Percentiles rank a stretch among this genome's conserved stretches.
Conservation (phyloP, 2,113 vertebrate genomes). For the Brienomyrus longianalis region DNA sequence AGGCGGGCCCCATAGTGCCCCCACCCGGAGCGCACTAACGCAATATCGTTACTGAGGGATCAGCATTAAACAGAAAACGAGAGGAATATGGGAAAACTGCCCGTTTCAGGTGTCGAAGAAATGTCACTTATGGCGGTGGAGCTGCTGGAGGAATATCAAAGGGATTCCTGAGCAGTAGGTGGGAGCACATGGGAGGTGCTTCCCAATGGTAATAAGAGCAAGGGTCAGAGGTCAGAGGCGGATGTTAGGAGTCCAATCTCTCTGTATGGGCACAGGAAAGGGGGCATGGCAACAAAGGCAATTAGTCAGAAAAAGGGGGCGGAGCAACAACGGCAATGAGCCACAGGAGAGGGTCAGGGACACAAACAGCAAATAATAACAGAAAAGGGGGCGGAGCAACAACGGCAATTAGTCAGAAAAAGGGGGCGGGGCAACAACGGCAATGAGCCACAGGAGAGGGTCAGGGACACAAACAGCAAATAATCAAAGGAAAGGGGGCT, state of each 20-base stretch:
- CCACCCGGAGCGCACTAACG: not conserved
- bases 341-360: not conserved
- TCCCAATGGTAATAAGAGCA: not conserved
- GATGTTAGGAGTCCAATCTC: not conserved
- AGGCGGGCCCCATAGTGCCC: not conserved
- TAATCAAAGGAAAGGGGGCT: not conserved
- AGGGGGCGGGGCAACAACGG: no score
- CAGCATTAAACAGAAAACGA: not conserved
- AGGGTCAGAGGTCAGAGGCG: not conserved
- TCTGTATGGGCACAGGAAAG: not conserved
- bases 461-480: no score
- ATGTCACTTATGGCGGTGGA: not conserved
- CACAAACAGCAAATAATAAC: no score
- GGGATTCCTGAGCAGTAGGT: not conserved
- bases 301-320: not conserved
- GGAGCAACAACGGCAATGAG: not conserved
- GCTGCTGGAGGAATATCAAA: not conserved
- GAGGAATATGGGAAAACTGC: not conserved
- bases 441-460: not conserved
- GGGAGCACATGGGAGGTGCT: not conserved
- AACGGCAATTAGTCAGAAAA: not conserved
- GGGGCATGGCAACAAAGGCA: not conserved
- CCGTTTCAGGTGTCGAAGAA: not conserved
- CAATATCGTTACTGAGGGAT: not conserved
- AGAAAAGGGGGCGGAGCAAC: not conserved